Evolutionary conservation across 2,113 vertebrate species (phyloP), one percentile per base, ranked within the genome.

Genomic region (Ceyx margarethae): DNA sequence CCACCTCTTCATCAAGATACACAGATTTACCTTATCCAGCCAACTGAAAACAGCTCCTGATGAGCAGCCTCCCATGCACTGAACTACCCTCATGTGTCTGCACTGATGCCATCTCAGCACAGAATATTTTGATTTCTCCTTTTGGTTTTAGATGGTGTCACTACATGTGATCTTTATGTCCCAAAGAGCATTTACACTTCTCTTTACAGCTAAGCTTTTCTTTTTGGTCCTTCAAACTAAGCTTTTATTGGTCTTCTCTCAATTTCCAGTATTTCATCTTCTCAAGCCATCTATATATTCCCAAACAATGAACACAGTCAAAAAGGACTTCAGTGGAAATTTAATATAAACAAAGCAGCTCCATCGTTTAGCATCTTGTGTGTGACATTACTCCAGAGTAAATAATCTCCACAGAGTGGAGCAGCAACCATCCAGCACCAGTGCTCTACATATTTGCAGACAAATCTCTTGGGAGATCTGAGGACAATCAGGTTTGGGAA

Each of bases 291-390:
- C 22, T 28, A 11, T 35, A 25, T 60, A 68, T 22, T 62, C 51
- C 53, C 58, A 86, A 26, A 61, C 22, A 78, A 48, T 0, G 3
- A 80, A 69, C 26, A 37, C 17, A 72, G 64, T 15, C 58, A 71
- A 29, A 56, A 48, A 73, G 15, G 21, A 40, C 43, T 87, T 23
- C 11, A 31, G n/a, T 4, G 3, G 67, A 79, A 81, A 62, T n/a
- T 13, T 1, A 76, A 80, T 0, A 0, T 2, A 29, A 1, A 1
- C 20, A 89, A 68, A 15, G 28, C 82, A 56, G 25, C 12, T 43
- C 31, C 11, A 57, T 23, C 20, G 58, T 62, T 58, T 54, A 60
- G 31, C 12, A 58, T 1, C 23, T 79, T n/a, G 29, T 17, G 6
- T 2, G 0, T 57, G 42, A 79, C 46, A 13, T 43, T 37, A 76